A percentile compares a stretch with the other conserved stretches of the same genome.
These are phyloP conservation scores for Rhogogaster chlorosoma DNA, from an alignment of 2,888 invertebrate species.

Conservation along the genomic window DNA sequence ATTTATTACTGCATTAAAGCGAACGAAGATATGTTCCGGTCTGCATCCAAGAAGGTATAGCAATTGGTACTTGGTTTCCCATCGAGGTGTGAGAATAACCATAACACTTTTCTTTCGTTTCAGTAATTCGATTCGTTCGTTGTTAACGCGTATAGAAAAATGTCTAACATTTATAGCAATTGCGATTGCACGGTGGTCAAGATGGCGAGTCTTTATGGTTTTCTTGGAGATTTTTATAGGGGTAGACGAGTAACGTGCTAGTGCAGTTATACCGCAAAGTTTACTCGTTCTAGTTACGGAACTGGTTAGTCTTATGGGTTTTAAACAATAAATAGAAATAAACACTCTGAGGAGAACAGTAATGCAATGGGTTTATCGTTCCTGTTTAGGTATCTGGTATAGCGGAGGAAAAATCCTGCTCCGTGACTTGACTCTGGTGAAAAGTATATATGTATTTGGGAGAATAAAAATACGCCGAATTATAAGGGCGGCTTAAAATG, in stretches of 20 bases:
- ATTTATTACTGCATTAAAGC: not conserved
- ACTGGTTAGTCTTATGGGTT: not conserved
- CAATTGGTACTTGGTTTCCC: not conserved
- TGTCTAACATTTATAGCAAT: not conserved
- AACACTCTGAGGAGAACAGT: not conserved
- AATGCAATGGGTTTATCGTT: not conserved
- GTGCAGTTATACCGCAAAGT: not conserved
- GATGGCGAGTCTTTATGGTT: slow-evolving; percentile 16
- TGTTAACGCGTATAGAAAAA: not conserved
- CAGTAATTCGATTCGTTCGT: not conserved
- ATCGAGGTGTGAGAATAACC: not conserved
- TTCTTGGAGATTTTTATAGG: slow-evolving; percentile 15
- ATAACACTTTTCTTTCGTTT: not conserved
- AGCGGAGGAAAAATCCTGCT: not conserved
- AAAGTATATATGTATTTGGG: not conserved
- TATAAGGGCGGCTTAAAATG: not conserved
- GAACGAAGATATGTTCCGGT: no score
- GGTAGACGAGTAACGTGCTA: not conserved
- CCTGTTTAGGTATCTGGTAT: no score
- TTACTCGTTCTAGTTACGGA: not conserved
- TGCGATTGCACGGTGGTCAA: not conserved
- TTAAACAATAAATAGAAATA: not conserved
- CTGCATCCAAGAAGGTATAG: not conserved
- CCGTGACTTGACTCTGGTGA: not conserved
- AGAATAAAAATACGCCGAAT: not conserved